Evolutionary conservation across 37 sponge, comb jelly and placozoan species (phyloP), one percentile per base, ranked within the genome.

Genomic region (Tethya wilhelma): DNA sequence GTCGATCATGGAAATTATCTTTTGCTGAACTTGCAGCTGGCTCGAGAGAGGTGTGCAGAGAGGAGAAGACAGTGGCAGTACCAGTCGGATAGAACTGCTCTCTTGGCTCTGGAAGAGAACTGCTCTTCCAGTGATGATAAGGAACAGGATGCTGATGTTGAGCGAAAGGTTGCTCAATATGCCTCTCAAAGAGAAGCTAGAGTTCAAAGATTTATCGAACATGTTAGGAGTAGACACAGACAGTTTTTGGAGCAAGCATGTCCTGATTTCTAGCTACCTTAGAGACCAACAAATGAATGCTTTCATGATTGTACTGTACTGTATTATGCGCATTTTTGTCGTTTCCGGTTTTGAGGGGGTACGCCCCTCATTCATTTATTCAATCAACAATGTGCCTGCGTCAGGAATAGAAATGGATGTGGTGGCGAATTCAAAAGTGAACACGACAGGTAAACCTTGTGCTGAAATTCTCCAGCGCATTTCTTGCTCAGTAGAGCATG

Each of bases 201-300:
- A 63, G 26, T 67, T 39, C 45, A 75, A 12, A 14, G 1, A 22
- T 91, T 91, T 56, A 2, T 91, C 23, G 78, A 86, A 14, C 25
- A 34, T 43, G 38, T 91, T 7, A 79, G 77, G 38, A 80, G 38
- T 0, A 80, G 40, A 55, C 68, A 69, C 23, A 64, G 66, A 45
- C 46, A 30, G 14, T 80, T 67, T 55, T 67, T 90, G 34, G 89
- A 89, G 26, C 57, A 65, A 6, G 60, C 58, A 30, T 83, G 89
- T 65, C 78, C 84, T 38, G 43, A 69, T 69, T 69, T 69, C 43
- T 72, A n/a, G n/a, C n/a, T n/a, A n/a, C n/a, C 23, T 43, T 43
- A 39, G 40, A 43, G 39, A 44, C 6, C n/a, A 37, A 0, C 38
- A 39, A 26, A 25, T 49, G 4, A 69, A 38, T 69, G 4, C 2